These are phyloP conservation scores for Plemyria rubiginata DNA, from an alignment of 2,888 invertebrate genomes.

Conservation along the genomic window DNA sequence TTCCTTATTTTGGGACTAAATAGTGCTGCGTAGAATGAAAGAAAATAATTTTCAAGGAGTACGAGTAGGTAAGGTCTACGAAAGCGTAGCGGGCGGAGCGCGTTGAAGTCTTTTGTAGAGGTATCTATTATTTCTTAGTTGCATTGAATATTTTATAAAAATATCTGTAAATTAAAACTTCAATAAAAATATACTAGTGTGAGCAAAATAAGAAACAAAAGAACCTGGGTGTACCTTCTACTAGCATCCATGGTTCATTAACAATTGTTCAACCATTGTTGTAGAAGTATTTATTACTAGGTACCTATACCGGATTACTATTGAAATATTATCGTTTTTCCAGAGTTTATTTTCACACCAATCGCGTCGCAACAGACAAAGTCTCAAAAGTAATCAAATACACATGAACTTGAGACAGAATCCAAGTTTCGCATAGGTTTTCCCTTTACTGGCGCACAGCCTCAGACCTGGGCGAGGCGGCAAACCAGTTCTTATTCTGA, in stretches of 20 bases:
- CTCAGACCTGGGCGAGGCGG: slow-evolving; percentile 57
- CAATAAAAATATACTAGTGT: no score
- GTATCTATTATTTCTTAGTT: neutral
- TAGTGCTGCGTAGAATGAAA: no score
- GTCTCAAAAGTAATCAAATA: slow-evolving; percentile 15
- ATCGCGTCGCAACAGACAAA: slow-evolving; percentile 7
- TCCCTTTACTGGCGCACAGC: slow-evolving; percentile 56
- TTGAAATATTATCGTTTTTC: neutral
- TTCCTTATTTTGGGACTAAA: no score
- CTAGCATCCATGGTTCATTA: no score
- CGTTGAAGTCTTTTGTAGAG: slow-evolving; percentile 31
- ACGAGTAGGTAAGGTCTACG: slow-evolving; percentile 2
- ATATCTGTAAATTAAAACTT: no score
- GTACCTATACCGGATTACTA: neutral
- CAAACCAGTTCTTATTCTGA: slow-evolving; percentile 80
- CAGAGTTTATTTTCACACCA: slow-evolving; percentile 1
- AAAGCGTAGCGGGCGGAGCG: slow-evolving; percentile 22
- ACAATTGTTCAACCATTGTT: no score
- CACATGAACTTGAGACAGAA: slow-evolving; percentile 26
- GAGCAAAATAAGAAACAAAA: no score
- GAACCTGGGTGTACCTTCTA: no score
- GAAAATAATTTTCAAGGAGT: no score
- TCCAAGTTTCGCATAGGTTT: slow-evolving; percentile 32
- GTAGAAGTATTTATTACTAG: neutral
- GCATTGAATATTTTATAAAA: no score